Evolutionary conservation across 2,888 invertebrate species (phyloP), one percentile per base, ranked within the genome.

Genomic region (Coleophora flavipennella): DNA sequence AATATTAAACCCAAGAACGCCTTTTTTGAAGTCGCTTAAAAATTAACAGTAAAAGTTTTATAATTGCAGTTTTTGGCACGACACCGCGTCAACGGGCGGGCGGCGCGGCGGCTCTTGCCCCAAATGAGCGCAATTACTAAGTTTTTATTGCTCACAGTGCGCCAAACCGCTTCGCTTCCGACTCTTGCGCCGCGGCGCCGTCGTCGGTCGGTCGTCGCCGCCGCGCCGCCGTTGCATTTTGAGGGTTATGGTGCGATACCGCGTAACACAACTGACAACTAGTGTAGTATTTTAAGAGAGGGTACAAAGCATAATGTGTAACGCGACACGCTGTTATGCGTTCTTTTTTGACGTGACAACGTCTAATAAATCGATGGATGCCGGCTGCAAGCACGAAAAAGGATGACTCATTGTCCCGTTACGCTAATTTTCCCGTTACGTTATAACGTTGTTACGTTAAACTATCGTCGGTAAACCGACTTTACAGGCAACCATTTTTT

Each of bases 71-170:
- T 79, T 81, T 80, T 80, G 81, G 83, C 81, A 80, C 81, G 79
- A 72, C 73, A 74, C 55, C 69, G 66, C 73, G 74, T 79, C 81
- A 81, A 68, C 73, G 75, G 53, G 63, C 50, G 20, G 20, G 3
- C 3, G 20, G 20, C 20, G 3, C 3, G 20, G 20, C 20, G 64
- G 63, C 65, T 78, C 59, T 71, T 69, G 69, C 62, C 67, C 73
- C 70, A 76, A 83, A 83, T 80, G 78, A 77, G 76, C 66, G 70
- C 75, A 81, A 83, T 84, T 81, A 81, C 70, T 68, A 79, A 84
- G 81, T 83, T 83, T 83, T 83, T 80, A 84, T 80, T 75, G 69
- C 77, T 65, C 68, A 74, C 60, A 70, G 68, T 59, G 69, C 66
- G 80, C 80, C 81, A 80, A 78, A 73, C 63, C 67, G 69, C 60